A percentile compares a stretch with the other conserved stretches of the same genome.
Evolutionary conservation across 2,888 invertebrate species (phyloP).

Genomic region (Archips xylosteana): DNA sequence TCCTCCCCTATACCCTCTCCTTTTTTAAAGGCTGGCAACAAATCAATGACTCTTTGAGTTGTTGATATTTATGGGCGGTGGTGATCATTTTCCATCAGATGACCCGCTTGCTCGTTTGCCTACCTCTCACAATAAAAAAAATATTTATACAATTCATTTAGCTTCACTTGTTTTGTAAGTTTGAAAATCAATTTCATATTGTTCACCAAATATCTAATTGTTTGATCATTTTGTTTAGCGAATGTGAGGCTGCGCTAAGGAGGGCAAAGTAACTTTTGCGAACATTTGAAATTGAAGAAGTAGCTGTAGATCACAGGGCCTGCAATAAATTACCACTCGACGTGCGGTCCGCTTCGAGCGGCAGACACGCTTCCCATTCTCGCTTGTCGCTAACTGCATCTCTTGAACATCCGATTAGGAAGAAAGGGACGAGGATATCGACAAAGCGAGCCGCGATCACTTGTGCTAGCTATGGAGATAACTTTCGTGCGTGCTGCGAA

Average conservation of each 20-base stretch:
- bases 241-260: background rate
- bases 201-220: no score
- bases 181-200: no score
- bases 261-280: background rate
- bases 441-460: slow-evolving; percentile 47
- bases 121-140: no score
- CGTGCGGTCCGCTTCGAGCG: slow-evolving; percentile 38
- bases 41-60: no score
- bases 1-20: no score
- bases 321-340: slow-evolving; percentile 67
- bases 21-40: no score
- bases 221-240: background rate
- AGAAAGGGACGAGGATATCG: background rate
- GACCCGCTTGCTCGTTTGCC: no score
- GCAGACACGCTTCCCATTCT: background rate
- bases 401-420: background rate
- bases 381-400: background rate
- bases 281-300: slow-evolving; percentile 38
- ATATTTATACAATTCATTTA: no score
- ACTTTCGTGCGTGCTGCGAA: slow-evolving; percentile 76
- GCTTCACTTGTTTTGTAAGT: no score
- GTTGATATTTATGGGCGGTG: no score
- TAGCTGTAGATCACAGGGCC: slow-evolving; percentile 53
- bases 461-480: slow-evolving; percentile 61
- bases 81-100: no score